Evolutionary conservation across 2,113 vertebrate genomes (phyloP).

Genomic region (Azemiops feae): DNA sequence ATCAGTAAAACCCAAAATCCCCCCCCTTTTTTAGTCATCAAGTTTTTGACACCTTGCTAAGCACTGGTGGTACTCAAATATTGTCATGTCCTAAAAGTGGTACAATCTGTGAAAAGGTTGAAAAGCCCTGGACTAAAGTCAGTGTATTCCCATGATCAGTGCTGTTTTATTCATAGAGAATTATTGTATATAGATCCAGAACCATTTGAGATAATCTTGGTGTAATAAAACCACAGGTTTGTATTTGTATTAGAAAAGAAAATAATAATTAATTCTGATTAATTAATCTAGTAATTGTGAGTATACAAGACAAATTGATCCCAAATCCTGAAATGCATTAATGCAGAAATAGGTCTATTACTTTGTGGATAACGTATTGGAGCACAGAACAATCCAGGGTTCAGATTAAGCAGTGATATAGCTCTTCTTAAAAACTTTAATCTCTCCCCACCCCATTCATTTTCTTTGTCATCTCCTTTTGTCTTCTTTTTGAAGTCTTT

Average conservation of each 20-base stretch:
- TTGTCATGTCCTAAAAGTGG: too few relatives aligned
- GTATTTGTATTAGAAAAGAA: not conserved
- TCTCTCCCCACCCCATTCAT: too few relatives aligned
- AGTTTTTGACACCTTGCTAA: too few relatives aligned
- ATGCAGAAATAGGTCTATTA: not conserved
- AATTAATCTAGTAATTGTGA: conserved; percentile 14
- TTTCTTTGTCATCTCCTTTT: not conserved
- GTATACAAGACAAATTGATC: conserved; percentile 1
- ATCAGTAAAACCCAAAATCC: too few relatives aligned
- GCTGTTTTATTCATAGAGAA: conserved; percentile 46
- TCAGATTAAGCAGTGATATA: not conserved
- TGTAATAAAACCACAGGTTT: conserved; percentile 11
- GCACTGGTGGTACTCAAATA: too few relatives aligned
- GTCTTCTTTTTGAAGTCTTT: not conserved
- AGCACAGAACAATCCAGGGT: not conserved
- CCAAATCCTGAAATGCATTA: not conserved
- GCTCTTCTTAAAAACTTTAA: not conserved
- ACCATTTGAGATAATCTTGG: conserved; percentile 22
- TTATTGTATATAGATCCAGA: conserved; percentile 51
- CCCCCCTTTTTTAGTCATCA: too few relatives aligned
- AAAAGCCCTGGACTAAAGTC: conserved; percentile 11
- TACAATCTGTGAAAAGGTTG: too few relatives aligned
- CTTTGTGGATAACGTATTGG: not conserved
- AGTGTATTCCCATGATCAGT: conserved; percentile 41
- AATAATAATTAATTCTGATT: not conserved